Evolutionary conservation across 2,113 vertebrate genomes (phyloP).

Genomic region (Myrmecophaga tridactyla): DNA sequence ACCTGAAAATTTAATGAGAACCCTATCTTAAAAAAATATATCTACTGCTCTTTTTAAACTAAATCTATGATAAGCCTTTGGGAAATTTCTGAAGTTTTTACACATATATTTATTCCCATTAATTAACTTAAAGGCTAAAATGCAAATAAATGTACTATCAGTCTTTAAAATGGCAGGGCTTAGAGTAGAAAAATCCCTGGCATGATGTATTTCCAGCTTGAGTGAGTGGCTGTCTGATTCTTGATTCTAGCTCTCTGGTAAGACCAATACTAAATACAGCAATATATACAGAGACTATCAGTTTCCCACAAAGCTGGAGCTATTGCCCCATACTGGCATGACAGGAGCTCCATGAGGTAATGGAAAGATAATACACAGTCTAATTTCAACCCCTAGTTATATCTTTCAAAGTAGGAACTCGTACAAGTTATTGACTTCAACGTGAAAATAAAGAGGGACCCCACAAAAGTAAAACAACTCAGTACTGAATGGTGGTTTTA

Average conservation of each 20-base stretch:
- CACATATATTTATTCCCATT: constrained; percentile 72
- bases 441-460: neutral
- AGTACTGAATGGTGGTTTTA: neutral
- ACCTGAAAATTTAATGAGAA: constrained; percentile 73
- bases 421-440: neutral
- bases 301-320: neutral
- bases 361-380: neutral
- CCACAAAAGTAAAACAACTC: neutral
- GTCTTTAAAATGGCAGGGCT: constrained; percentile 65
- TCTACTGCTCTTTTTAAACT: constrained; percentile 65
- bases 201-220: neutral
- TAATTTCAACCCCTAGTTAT: neutral
- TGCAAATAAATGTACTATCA: constrained; percentile 70
- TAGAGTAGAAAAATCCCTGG: constrained; percentile 47
- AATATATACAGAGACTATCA: neutral
- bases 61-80: constrained; percentile 78
- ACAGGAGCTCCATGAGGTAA: neutral
- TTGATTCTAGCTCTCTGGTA: neutral
- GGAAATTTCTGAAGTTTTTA: constrained; percentile 74
- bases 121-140: constrained; percentile 76
- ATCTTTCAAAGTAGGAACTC: neutral
- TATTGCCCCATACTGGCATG: neutral
- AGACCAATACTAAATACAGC: neutral
- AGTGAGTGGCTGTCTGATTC: neutral
- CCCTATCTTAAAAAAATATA: constrained; percentile 43